Evolutionary conservation across 2,888 invertebrate species (phyloP).

Genomic region (Pantelozetes paolii): DNA sequence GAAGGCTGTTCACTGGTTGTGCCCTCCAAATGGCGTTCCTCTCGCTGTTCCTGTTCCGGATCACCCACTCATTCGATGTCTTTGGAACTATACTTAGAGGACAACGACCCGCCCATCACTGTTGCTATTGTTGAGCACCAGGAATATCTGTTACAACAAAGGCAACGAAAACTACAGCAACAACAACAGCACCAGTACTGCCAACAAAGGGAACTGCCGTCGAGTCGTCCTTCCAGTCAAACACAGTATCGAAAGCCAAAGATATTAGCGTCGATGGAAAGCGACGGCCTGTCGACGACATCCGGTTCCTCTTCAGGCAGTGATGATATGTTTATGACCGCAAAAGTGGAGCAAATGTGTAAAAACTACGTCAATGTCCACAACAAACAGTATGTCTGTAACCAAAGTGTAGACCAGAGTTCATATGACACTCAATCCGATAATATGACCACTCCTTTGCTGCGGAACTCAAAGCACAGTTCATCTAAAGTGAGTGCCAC

Average conservation of each 20-base stretch:
- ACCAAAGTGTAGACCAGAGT: background rate
- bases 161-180: conserved; percentile 25
- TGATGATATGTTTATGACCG: conserved; percentile 27
- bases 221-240: conserved; percentile 29
- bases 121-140: conserved; percentile 39
- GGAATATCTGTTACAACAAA: conserved; percentile 33
- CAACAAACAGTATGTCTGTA: conserved; percentile 18
- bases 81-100: conserved; percentile 33
- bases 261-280: conserved; percentile 48
- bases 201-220: conserved; percentile 9
- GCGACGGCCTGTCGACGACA: conserved; percentile 46
- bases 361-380: conserved; percentile 36
- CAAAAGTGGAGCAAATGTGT: background rate
- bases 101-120: conserved; percentile 36
- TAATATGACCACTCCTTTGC: conserved; percentile 21
- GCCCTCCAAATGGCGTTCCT: conserved; percentile 37
- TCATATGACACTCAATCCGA: conserved; percentile 23
- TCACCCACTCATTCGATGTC: conserved; percentile 42
- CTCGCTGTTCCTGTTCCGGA: conserved; percentile 43
- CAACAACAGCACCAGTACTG: background rate
- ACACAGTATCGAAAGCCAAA: conserved; percentile 38
- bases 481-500: conserved; percentile 27
- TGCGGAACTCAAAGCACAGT: background rate
- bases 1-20: conserved; percentile 47
- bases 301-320: conserved; percentile 40